A percentile compares a stretch with the other conserved stretches of the same genome.
Conservation (phyloP, 2,797 vertebrate genomes). For the Darevskia nairensis region DNA sequence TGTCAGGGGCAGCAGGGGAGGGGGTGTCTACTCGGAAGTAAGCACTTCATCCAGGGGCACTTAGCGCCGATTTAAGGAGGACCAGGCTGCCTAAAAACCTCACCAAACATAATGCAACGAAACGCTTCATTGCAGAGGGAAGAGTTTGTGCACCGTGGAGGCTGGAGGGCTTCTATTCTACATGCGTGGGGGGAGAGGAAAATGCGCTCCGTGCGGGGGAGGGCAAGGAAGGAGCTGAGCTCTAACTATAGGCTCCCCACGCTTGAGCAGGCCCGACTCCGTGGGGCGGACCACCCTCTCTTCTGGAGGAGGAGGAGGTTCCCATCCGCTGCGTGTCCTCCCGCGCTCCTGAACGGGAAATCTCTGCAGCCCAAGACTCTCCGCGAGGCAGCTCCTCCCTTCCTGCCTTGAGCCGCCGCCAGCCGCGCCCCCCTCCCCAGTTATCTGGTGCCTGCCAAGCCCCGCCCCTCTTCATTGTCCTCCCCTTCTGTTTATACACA, state of each 20-base stretch:
- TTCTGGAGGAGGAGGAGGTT: neutral
- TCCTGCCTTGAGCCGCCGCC: neutral
- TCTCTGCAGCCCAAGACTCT: neutral
- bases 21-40: neutral
- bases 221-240: neutral
- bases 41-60: neutral
- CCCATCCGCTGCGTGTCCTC: neutral
- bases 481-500: constrained; percentile 48
- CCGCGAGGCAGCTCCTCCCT: neutral
- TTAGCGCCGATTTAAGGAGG: too few species aligned
- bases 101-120: too few species aligned
- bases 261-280: neutral
- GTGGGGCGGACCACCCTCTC: neutral
- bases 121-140: neutral
- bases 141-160: neutral
- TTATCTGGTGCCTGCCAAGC: neutral
- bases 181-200: too few species aligned
- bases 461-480: constrained; percentile 43
- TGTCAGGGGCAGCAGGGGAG: neutral
- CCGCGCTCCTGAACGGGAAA: neutral
- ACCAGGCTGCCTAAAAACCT: too few species aligned
- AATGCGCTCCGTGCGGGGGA: accelerated
- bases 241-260: neutral
- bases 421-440: neutral
- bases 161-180: too few species aligned